Conservation (phyloP, 2,797 vertebrate species). For the Parauchenoglanis ngamensis region DNA sequence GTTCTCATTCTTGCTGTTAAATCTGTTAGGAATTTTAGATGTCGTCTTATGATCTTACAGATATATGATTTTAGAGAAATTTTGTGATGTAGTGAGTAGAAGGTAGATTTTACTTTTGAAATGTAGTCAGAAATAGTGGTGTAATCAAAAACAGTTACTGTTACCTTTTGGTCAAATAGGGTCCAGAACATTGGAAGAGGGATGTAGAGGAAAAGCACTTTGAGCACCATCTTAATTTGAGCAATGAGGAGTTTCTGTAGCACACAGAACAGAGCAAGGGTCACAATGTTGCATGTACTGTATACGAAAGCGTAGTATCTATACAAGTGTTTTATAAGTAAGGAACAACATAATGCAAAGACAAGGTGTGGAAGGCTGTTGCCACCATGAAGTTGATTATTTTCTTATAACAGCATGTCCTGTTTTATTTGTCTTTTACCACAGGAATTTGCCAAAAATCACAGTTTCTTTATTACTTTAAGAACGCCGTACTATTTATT, state of each 20-base stretch:
- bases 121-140: not conserved
- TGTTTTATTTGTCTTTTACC: not conserved
- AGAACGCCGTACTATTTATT: not conserved
- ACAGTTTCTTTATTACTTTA: not conserved
- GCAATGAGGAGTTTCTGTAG: conserved; percentile 86
- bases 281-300: not conserved
- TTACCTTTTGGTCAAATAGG: conserved; percentile 96
- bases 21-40: not conserved
- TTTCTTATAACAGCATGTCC: not conserved
- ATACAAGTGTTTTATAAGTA: not conserved
- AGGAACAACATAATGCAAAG: not conserved
- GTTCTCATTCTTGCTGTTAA: not conserved
- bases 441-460: not conserved
- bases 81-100: not conserved
- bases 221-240: conserved; percentile 92
- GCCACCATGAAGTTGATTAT: not conserved
- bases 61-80: not conserved
- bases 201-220: conserved; percentile 90
- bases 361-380: not conserved
- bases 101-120: not conserved
- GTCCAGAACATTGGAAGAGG: conserved; percentile 99
- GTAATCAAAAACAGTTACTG: not conserved
- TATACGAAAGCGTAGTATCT: not conserved
- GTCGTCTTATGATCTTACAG: not conserved
- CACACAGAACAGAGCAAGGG: not conserved